Evolutionary conservation across 2,113 vertebrate genomes (phyloP).

Genomic region (Podiceps cristatus): DNA sequence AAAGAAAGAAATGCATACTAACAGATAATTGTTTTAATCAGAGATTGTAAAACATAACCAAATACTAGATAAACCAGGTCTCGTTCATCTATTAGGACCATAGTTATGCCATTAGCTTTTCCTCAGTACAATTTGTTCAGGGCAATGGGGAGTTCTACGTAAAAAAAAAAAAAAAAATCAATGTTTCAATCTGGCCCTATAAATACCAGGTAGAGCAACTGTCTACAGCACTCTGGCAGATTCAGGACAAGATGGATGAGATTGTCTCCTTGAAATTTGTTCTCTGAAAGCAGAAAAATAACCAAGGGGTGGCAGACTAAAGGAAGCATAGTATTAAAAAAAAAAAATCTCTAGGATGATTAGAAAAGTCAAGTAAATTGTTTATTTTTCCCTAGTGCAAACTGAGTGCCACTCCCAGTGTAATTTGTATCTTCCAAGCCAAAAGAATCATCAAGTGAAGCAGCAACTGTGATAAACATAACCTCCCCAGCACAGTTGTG

Average conservation of each 20-base stretch:
- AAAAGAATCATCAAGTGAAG: background rate
- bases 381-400: slow-evolving; percentile 9
- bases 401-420: background rate
- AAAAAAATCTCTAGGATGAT: background rate
- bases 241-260: slow-evolving; percentile 1
- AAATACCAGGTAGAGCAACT: background rate
- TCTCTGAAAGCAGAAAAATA: slow-evolving; percentile 29
- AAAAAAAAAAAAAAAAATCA: slow-evolving; percentile 22
- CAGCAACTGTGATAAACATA: background rate
- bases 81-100: background rate
- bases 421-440: background rate
- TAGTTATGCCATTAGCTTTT: background rate
- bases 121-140: background rate
- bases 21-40: background rate
- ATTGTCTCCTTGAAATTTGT: slow-evolving; percentile 6
- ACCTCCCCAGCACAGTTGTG: background rate
- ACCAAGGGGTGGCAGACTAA: background rate
- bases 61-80: background rate
- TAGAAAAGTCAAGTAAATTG: slow-evolving; percentile 17
- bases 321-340: background rate
- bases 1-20: background rate
- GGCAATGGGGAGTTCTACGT: background rate
- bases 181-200: background rate
- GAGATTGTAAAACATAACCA: background rate
- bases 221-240: background rate